phyloP scores from a whole-genome alignment of 2,888 invertebrate genomes.

The Galerucella nymphaeae region DNA sequence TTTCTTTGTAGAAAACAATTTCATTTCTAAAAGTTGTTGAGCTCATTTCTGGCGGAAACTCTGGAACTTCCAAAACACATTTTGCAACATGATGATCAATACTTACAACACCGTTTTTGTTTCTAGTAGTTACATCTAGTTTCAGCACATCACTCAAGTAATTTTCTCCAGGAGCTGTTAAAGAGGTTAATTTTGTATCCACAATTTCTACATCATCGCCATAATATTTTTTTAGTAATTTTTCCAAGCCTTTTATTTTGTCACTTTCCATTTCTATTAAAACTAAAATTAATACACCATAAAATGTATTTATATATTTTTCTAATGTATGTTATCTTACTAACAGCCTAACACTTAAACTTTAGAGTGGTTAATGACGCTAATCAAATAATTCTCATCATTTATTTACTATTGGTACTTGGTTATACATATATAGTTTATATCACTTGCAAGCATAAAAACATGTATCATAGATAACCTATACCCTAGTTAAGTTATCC shows the following conservation, averaged over 20 bases:
- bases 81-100: conserved; percentile 21
- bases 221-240: conserved; percentile 18
- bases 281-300: neutral
- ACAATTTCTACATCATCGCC: conserved; percentile 12
- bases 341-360: too few species aligned
- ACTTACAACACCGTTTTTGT: conserved; percentile 5
- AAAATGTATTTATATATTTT: neutral
- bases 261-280: conserved; percentile 2
- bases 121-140: conserved; percentile 25
- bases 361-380: too few species aligned
- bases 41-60: conserved; percentile 59
- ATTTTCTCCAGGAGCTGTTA: conserved; percentile 39
- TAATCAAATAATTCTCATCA: too few species aligned
- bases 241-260: conserved; percentile 8
- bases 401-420: too few species aligned
- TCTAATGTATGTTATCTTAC: neutral
- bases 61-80: neutral
- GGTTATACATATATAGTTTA: too few species aligned
- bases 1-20: conserved; percentile 64
- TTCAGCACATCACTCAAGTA: conserved; percentile 36
- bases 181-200: conserved; percentile 12
- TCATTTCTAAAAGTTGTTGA: conserved; percentile 67
- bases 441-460: too few species aligned
- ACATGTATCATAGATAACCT: too few species aligned
- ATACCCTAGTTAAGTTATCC: too few species aligned